Base-by-base conservation (phyloP, 2,888 invertebrate species). In the Tipula lateralis region DNA sequence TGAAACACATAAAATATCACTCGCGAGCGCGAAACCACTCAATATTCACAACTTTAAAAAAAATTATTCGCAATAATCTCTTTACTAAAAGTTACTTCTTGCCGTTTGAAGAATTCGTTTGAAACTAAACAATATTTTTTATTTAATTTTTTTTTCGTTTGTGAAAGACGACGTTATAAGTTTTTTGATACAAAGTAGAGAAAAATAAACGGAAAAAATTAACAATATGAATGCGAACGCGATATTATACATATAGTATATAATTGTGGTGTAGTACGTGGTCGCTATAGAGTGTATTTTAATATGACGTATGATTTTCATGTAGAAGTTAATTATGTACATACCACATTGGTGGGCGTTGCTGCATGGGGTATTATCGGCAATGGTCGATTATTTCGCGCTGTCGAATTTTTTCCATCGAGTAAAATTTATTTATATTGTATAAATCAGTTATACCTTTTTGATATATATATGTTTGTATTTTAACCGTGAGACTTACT, bases 61-160 rank as follows among this genome's bases (percentile, higher is more conserved):
- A 19, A 24, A 66, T 24, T 24, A 66, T 66, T 66, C 24, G 66
- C 66, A 24, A 66, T 66, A 66, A 66, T 66, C 66, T 24, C 66
- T 66, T 66, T 66, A 66, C 7, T 1, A 66, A 66, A 66, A 66
- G 19, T 66, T 66, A 66, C 66, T 66, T 66, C 66, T 66, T 66
- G 66, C 66, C 66, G 66, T 66, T 66, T 66, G 66, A 24, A 66
- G 66, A 66, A 66, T 66, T 66, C 66, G 66, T 66, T 66, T 66
- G 66, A 66, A 66, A 66, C 66, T 66, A 66, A 66, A 66, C 24
- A 66, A 66, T 44, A 44, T 4, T 13, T 66, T 66, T 66, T 24
- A 13, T 66, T 24, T 66, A 13, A 24, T 66, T 66, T 9, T 66
- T 24, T 66, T 66, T 66, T 66, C 66, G 66, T 24, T 66, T 66